A percentile compares a stretch with the other conserved stretches of the same genome.
Conservation (phyloP, 2,797 vertebrate species). For the Gambelia wislizenii region DNA sequence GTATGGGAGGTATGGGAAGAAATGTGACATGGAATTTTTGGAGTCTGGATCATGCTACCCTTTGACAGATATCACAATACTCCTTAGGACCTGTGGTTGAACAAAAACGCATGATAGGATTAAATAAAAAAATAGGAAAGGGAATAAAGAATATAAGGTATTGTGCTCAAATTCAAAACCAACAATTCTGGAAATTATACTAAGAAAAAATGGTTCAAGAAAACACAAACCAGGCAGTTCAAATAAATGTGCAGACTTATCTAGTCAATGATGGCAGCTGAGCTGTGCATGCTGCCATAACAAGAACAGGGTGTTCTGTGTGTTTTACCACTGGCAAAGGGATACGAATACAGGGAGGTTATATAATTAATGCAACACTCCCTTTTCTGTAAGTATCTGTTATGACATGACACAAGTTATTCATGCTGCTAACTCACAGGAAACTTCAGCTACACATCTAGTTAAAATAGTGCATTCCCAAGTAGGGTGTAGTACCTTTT, state of each 20-base stretch:
- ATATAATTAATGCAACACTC: slow-evolving; percentile 34
- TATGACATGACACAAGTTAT: slow-evolving; percentile 33
- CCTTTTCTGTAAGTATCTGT: slow-evolving; percentile 37
- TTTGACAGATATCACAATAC: no score
- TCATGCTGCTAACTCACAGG: slow-evolving; percentile 25
- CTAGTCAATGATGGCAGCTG: neutral
- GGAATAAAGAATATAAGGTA: neutral
- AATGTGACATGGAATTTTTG: no score
- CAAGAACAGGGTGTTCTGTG: neutral
- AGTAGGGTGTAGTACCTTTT: slow-evolving; percentile 17
- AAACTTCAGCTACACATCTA: slow-evolving; percentile 18
- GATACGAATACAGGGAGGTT: slow-evolving; percentile 19
- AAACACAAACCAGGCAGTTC: neutral
- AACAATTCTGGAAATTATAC: neutral
- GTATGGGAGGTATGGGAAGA: neutral
- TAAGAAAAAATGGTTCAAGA: neutral
- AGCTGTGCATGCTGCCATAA: neutral
- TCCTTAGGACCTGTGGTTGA: no score
- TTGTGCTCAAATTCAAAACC: neutral
- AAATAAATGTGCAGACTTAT: neutral
- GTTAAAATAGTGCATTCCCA: slow-evolving; percentile 11
- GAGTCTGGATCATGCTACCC: no score
- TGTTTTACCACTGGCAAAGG: neutral
- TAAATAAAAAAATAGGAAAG: no score
- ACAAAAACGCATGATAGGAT: no score